phyloP scores from a whole-genome alignment of 1,140 invertebrate species.

The Eurosta solidaginis region DNA sequence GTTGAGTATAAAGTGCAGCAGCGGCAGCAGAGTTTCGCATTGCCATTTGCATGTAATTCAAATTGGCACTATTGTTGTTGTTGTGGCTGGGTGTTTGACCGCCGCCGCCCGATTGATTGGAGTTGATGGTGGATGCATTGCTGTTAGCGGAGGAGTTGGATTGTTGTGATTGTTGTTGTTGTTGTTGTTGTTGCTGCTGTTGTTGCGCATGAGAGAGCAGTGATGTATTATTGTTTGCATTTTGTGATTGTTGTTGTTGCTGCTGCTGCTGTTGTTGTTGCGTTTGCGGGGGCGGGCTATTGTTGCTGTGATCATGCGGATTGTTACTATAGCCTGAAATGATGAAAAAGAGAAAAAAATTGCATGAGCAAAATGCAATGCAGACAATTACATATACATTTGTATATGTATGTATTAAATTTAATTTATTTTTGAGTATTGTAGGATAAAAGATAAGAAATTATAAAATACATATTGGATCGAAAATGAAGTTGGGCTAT shows the following conservation, averaged over 20 bases:
- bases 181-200: constrained; percentile 40
- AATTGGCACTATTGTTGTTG: constrained; percentile 52
- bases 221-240: constrained; percentile 14
- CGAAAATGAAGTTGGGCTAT: neutral
- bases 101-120: constrained; percentile 28
- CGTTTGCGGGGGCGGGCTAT: constrained; percentile 35
- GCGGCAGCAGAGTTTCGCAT: constrained; percentile 41
- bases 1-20: constrained; percentile 47
- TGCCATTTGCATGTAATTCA: constrained; percentile 47
- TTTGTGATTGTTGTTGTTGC: neutral
- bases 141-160: constrained; percentile 7
- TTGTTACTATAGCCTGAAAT: constrained; percentile 39
- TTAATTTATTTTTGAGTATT: neutral
- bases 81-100: constrained; percentile 39
- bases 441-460: too few relatives aligned
- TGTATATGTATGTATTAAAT: neutral
- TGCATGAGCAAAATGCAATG: neutral
- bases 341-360: neutral
- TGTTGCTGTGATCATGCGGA: constrained; percentile 40
- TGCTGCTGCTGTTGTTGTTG: constrained; percentile 16
- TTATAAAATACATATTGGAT: neutral
- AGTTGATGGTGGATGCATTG: constrained; percentile 16
- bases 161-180: constrained; percentile 29
- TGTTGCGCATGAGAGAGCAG: constrained; percentile 34
- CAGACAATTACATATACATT: too few relatives aligned